Base-by-base conservation (phyloP, 2,888 invertebrate species). In the Lacanobia oleracea region DNA sequence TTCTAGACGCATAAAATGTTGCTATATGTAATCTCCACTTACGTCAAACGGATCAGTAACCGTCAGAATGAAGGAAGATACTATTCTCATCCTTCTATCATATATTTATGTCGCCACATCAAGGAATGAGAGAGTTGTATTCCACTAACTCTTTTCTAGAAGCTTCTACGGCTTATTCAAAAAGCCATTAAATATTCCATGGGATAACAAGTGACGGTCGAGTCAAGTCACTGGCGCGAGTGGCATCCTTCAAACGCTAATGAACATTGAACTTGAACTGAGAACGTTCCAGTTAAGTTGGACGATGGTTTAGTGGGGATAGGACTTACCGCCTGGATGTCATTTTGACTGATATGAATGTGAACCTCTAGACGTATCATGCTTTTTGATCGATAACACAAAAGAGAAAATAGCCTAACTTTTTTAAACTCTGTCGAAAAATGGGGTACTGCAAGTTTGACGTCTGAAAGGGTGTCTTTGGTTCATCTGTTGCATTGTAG, bases 231-330 rank as follows among this genome's bases (percentile, higher is more conserved):
- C 81, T 72, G 67, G 67, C 69, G 69, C 72, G 81, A 75, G 84
- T 83, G 60, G 70, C 80, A 81, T 85, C 83, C 83, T 79, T 83
- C 83, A 79, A 75, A 75, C 80, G 68, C 67, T 82, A 78, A 84
- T 84, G 88, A 87, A 85, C 89, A 89, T 86, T 90, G 91, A 91
- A 91, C 90, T 90, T 90, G 90, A 86, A 86, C 83, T 61, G 51
- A 79, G 84, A 78, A 77, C 33, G 75, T 80, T 82, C 81, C 77
- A 77, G 79, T 81, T 77, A 67, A 61, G 77, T 60, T 53, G 53
- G 50, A 37, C 62, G 54, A 60, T 51, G 27, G 78, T 7, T 12
- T 65, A 37, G 8, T 66, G 48, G 66, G 76, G 85, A 81, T 75
- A 77, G 21, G 85, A 67, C 73, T 51, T 40, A 12, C 7, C 7